A percentile compares a stretch with the other conserved stretches of the same genome.
Conservation (phyloP, 2,113 vertebrate genomes). For the Etheostoma spectabile region DNA sequence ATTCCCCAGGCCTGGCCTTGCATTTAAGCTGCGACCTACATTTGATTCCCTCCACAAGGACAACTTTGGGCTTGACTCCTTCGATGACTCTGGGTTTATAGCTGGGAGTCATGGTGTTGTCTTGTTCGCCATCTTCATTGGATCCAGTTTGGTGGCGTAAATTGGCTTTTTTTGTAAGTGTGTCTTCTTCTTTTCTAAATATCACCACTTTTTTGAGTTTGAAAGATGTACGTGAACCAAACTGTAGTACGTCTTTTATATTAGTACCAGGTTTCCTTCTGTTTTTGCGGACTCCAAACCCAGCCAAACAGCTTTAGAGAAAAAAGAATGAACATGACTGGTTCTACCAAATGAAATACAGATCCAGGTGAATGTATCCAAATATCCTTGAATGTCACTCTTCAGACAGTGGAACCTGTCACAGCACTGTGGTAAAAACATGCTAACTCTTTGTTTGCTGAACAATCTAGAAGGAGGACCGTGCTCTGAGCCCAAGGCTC, state of each 20-base stretch:
- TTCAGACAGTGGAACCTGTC: not conserved
- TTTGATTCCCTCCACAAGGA: conserved; percentile 73
- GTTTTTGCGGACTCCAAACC: conserved; percentile 43
- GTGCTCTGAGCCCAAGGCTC: conserved; percentile 10
- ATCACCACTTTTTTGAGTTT: conserved; percentile 30
- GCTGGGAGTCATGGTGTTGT: conserved; percentile 14
- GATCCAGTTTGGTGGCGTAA: conserved; percentile 2
- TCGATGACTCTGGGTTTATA: conserved; percentile 28
- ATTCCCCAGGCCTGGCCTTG: conserved; percentile 55
- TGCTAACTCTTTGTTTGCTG: conserved; percentile 37
- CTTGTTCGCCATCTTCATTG: conserved; percentile 24
- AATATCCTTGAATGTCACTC: not conserved
- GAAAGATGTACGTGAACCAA: conserved; percentile 32
- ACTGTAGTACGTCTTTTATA: conserved; percentile 41
- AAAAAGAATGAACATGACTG: conserved; percentile 44
- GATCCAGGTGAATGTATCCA: conserved; percentile 28
- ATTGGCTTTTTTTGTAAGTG: not conserved
- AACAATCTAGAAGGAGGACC: conserved; percentile 44
- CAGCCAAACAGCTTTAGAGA: conserved; percentile 37
- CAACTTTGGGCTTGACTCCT: conserved; percentile 48
- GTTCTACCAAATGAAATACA: not conserved
- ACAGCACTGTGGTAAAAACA: not conserved
- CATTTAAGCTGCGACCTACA: conserved; percentile 82
- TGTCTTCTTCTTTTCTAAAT: conserved; percentile 18
- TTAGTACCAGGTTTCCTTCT: conserved; percentile 42